These are phyloP conservation scores for Serranus cabrilla DNA, from an alignment of 2,797 vertebrate genomes.

Conservation along the genomic window DNA sequence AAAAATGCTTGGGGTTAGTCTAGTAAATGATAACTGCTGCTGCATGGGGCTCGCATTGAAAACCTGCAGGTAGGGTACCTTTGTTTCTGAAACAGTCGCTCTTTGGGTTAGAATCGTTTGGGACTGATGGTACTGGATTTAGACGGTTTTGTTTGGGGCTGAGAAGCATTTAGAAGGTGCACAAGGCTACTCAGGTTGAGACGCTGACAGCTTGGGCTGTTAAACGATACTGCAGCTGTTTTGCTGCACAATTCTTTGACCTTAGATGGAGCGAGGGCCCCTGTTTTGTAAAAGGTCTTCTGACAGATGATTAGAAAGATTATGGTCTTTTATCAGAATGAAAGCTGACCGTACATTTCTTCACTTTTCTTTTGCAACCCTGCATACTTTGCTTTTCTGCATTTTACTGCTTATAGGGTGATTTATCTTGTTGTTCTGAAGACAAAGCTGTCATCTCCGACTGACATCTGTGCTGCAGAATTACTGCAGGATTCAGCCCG, in stretches of 20 bases:
- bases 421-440: conserved; percentile 31
- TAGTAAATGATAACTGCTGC: conserved; percentile 50
- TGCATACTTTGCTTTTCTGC: background rate
- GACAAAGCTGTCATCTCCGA: conserved; percentile 30
- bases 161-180: background rate
- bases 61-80: conserved; percentile 61
- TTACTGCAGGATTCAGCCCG: conserved; percentile 27
- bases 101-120: background rate
- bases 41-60: conserved; percentile 41
- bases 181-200: conserved; percentile 28
- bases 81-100: conserved; percentile 23
- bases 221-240: conserved; percentile 37
- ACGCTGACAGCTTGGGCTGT: conserved; percentile 15
- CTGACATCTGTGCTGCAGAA: conserved; percentile 43
- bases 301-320: background rate
- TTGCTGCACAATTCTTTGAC: conserved; percentile 5
- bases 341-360: conserved; percentile 1
- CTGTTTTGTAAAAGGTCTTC: background rate
- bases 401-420: background rate
- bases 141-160: background rate
- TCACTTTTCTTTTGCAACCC: conserved; percentile 22
- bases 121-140: conserved; percentile 28
- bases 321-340: background rate
- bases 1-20: conserved; percentile 42
- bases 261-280: conserved; percentile 1